phyloP scores from a whole-genome alignment of 2,113 vertebrate genomes.

The Sula dactylatra region DNA sequence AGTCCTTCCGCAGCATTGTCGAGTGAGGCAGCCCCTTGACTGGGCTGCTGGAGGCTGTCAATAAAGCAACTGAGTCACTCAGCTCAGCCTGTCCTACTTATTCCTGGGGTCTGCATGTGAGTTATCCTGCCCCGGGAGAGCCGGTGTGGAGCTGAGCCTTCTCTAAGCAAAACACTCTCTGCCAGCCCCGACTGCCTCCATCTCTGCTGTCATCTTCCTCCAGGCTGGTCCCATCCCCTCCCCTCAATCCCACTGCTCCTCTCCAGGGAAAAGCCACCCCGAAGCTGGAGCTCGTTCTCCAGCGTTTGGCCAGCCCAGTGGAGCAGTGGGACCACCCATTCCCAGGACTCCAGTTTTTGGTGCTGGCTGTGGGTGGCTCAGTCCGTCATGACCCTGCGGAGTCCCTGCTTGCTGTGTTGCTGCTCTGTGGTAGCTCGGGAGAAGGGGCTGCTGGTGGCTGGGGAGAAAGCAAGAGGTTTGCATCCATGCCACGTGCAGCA shows the following conservation, averaged over 20 bases:
- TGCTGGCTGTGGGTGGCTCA: not conserved
- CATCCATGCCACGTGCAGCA: rapidly evolving
- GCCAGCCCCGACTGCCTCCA: rapidly evolving
- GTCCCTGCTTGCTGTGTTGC: not conserved
- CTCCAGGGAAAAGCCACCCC: not conserved
- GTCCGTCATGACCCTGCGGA: rapidly evolving
- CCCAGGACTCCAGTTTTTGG: rapidly evolving
- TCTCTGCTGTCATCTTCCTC: not conserved
- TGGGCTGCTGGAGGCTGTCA: not conserved
- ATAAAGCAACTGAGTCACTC: conserved; percentile 70
- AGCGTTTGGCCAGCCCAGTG: rapidly evolving
- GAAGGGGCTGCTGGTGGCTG: not conserved
- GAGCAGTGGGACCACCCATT: not conserved
- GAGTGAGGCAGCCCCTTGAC: conserved; percentile 43
- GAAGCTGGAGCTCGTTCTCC: not conserved
- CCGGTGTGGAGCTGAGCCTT: not conserved
- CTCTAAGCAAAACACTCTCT: rapidly evolving
- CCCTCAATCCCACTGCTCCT: not conserved
- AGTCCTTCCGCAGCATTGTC: conserved; percentile 84
- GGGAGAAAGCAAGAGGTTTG: not conserved
- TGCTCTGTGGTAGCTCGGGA: not conserved
- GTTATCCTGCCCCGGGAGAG: rapidly evolving
- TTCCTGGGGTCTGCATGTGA: rapidly evolving
- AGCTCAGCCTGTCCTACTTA: conserved; percentile 1
- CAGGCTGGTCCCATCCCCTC: not conserved